These are phyloP conservation scores for Tapirus indicus DNA, from an alignment of 2,797 vertebrate species.

Conservation along the genomic window DNA sequence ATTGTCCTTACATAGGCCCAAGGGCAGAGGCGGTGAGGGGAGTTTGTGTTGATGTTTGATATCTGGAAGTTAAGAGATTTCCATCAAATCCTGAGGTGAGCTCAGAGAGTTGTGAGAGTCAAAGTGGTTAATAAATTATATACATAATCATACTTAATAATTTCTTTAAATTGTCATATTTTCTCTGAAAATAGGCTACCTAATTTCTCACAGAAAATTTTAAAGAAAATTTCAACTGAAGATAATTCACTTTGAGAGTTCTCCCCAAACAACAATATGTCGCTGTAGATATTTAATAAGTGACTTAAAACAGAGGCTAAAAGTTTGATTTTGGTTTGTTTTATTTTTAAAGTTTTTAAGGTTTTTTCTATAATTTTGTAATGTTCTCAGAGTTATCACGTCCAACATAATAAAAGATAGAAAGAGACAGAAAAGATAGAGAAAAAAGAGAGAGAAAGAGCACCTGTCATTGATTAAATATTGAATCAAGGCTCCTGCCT, in stretches of 20 bases:
- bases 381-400: neutral
- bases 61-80: neutral
- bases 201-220: neutral
- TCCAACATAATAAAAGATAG: neutral
- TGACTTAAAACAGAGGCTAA: neutral
- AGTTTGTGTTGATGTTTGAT: neutral
- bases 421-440: neutral
- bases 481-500: neutral
- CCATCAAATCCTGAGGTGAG: neutral
- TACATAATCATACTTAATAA: neutral
- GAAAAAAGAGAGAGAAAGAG: neutral
- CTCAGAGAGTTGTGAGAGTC: neutral
- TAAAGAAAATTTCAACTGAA: neutral
- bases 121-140: neutral
- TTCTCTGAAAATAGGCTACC: neutral
- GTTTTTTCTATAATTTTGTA: neutral
- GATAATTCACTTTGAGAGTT: neutral
- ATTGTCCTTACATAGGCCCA: neutral
- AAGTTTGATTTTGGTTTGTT: neutral
- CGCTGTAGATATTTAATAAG: neutral
- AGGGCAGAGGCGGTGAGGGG: fast-evolving
- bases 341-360: neutral
- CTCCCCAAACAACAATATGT: neutral
- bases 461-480: slow-evolving; percentile 52
- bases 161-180: neutral